These are phyloP conservation scores for Chaetophractus vellerosus DNA, from an alignment of 2,797 vertebrate genomes.

Conservation along the genomic window DNA sequence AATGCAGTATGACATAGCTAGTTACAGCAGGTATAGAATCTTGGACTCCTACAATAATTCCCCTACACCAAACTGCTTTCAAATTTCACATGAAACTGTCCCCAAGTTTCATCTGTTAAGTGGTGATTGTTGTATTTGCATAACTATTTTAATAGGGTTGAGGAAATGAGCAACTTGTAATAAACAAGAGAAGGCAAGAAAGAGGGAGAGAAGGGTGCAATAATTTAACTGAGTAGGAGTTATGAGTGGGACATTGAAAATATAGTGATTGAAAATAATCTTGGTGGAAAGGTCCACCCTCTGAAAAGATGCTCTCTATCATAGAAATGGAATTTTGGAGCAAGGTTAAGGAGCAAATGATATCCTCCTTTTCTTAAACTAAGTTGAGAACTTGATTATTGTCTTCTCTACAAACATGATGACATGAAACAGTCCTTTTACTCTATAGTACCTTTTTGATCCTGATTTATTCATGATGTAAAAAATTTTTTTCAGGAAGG, in stretches of 20 bases:
- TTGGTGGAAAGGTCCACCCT: neutral
- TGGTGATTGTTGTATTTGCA: neutral
- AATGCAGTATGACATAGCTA: neutral
- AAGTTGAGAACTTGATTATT: constrained; percentile 50
- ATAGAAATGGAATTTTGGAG: constrained; percentile 40
- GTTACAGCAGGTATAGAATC: neutral
- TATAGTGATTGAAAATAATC: constrained; percentile 30
- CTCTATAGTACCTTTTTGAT: constrained; percentile 23
- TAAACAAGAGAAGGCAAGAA: neutral
- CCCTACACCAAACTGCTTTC: neutral
- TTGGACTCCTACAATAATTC: neutral
- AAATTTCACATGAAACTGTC: neutral
- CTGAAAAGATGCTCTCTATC: constrained; percentile 36
- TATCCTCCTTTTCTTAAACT: neutral
- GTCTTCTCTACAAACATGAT: constrained; percentile 42
- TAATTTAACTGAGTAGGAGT: constrained; percentile 2
- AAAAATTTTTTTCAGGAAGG: constrained; percentile 30
- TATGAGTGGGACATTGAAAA: neutral
- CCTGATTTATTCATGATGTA: neutral
- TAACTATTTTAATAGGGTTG: neutral
- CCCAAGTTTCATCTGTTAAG: constrained; percentile 18
- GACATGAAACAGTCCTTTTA: neutral
- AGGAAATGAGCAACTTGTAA: neutral
- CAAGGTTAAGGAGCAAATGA: neutral
- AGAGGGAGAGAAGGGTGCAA: neutral